A percentile compares a stretch with the other conserved stretches of the same genome.
These are phyloP conservation scores for Panonychus citri DNA, from an alignment of 1,140 invertebrate genomes.

Conservation along the genomic window DNA sequence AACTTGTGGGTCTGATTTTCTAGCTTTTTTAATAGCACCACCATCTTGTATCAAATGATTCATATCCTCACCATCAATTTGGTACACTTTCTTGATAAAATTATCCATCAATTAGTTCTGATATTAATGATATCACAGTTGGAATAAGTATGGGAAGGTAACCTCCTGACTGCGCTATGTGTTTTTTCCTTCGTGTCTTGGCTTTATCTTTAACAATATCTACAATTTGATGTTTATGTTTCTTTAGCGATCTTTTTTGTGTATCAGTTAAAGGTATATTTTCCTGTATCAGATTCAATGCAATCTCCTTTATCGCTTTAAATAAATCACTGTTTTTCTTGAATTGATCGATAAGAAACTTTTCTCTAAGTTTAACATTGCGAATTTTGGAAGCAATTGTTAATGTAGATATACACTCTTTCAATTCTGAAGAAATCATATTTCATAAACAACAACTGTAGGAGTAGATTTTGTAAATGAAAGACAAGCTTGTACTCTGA, in stretches of 20 bases:
- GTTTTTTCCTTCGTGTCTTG: neutral
- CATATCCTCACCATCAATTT: too few relatives aligned
- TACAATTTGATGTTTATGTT: neutral
- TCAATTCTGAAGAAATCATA: neutral
- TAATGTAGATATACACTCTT: neutral
- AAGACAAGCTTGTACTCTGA: neutral
- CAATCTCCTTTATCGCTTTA: neutral
- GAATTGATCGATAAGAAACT: neutral
- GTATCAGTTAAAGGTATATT: neutral
- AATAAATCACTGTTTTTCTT: neutral
- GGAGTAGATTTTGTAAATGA: neutral
- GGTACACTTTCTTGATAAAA: too few relatives aligned
- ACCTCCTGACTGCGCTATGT: neutral
- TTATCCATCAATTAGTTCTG: too few relatives aligned
- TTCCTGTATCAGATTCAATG: neutral
- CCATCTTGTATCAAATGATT: too few relatives aligned
- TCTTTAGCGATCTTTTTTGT: neutral
- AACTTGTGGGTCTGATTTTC: too few relatives aligned
- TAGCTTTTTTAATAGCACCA: too few relatives aligned
- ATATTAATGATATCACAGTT: too few relatives aligned
- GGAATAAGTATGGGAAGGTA: neutral
- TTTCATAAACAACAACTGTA: neutral
- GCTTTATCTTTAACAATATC: neutral
- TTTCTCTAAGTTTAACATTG: neutral
- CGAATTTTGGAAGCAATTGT: neutral